Evolutionary conservation across 2,113 vertebrate species (phyloP).

Genomic region (Hippocampus abdominalis): DNA sequence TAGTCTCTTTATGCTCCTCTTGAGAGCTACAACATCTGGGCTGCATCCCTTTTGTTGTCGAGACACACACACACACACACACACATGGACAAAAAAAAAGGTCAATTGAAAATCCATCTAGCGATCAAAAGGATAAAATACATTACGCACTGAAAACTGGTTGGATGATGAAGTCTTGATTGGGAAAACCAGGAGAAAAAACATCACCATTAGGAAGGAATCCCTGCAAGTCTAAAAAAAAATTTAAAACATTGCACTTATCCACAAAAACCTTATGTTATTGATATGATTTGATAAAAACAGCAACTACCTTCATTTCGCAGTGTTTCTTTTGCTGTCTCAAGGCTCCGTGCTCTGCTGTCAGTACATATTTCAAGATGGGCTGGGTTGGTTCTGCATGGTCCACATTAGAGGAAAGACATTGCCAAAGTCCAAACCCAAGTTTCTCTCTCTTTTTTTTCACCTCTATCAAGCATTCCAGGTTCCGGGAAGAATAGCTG

Average conservation of each 20-base stretch:
- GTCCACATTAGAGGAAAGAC: slow-evolving; percentile 60
- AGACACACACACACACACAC: background rate
- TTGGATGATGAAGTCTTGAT: slow-evolving; percentile 47
- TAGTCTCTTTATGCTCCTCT: slow-evolving; percentile 70
- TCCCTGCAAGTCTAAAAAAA: slow-evolving; percentile 30
- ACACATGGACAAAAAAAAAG: too few relatives aligned
- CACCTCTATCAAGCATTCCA: background rate
- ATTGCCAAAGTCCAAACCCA: slow-evolving; percentile 21
- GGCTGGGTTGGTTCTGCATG: slow-evolving; percentile 66
- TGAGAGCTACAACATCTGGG: slow-evolving; percentile 71
- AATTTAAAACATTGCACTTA: background rate
- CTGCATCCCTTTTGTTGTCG: slow-evolving; percentile 58
- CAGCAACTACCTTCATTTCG: slow-evolving; percentile 46
- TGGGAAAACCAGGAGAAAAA: slow-evolving; percentile 62
- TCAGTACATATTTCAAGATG: slow-evolving; percentile 65
- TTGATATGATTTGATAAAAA: background rate
- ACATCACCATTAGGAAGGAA: slow-evolving; percentile 38
- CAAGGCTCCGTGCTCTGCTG: slow-evolving; percentile 40
- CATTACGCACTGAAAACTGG: slow-evolving; percentile 64
- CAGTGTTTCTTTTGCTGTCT: slow-evolving; percentile 19
- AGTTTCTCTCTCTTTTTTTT: background rate
- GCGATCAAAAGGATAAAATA: background rate
- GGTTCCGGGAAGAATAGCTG: slow-evolving; percentile 17
- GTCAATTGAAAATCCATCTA: background rate
- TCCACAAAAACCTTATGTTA: background rate